Percentiles rank a stretch among this genome's conserved stretches.
Evolutionary conservation across 2,888 invertebrate species (phyloP).

Genomic region (Odontothrips loti): DNA sequence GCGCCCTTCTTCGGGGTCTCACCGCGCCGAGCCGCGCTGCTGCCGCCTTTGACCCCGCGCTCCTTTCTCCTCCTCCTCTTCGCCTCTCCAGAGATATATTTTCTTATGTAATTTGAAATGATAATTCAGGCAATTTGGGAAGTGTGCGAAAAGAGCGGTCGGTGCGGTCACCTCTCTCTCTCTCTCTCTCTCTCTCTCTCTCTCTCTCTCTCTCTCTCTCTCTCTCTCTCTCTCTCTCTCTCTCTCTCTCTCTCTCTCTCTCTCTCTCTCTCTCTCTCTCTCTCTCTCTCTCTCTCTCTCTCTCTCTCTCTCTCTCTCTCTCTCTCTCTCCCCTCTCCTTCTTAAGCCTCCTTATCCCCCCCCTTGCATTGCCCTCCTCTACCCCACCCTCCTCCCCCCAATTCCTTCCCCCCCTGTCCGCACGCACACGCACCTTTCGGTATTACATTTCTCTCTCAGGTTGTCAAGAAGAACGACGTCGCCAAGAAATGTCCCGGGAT

Average conservation of each 20-base stretch:
- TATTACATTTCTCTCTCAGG: conserved; percentile 25
- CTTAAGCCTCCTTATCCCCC: neutral
- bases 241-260: neutral
- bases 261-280: neutral
- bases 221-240: neutral
- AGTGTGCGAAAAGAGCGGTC: conserved; percentile 13
- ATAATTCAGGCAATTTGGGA: conserved; percentile 19
- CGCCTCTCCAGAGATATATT: conserved; percentile 23
- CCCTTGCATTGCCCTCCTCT: neutral
- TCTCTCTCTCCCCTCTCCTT: neutral
- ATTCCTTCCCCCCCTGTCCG: neutral
- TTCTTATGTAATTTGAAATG: conserved; percentile 23
- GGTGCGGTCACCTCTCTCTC: conserved; percentile 7
- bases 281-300: neutral
- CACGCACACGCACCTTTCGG: conserved; percentile 5
- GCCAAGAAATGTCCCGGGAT: conserved; percentile 16
- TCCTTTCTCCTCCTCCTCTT: neutral
- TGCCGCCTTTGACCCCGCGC: neutral
- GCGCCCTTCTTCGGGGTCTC: neutral
- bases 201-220: conserved; percentile 1
- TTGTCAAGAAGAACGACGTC: conserved; percentile 1
- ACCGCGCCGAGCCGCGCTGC: neutral
- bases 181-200: neutral
- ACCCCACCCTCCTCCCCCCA: neutral
- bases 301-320: neutral